phyloP scores from a whole-genome alignment of 2,888 invertebrate genomes.

The Amblyjoppa proteus region DNA sequence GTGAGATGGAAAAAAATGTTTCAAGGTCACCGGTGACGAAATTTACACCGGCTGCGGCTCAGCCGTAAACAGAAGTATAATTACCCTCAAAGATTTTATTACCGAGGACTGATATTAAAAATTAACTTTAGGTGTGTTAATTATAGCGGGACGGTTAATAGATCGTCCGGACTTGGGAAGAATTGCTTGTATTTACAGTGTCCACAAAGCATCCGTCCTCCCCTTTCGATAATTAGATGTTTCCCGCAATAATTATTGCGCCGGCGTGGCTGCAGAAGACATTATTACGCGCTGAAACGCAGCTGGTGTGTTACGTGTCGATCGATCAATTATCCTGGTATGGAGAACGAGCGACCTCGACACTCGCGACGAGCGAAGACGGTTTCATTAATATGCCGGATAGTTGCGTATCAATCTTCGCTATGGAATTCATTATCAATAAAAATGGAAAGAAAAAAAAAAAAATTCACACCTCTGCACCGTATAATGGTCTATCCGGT shows the following conservation, averaged over 20 bases:
- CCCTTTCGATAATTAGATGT: conserved; percentile 35
- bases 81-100: background rate
- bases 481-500: background rate
- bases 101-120: conserved; percentile 26
- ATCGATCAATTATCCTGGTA: conserved; percentile 60
- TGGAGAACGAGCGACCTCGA: conserved; percentile 61
- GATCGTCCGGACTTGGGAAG: background rate
- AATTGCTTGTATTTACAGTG: conserved; percentile 28
- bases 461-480: background rate
- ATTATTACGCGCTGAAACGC: conserved; percentile 35
- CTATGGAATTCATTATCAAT: conserved; percentile 26
- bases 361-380: conserved; percentile 25
- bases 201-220: background rate
- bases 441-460: background rate
- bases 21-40: conserved; percentile 32
- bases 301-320: conserved; percentile 54
- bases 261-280: conserved; percentile 2
- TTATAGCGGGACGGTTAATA: background rate
- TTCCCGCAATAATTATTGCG: conserved; percentile 50
- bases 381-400: conserved; percentile 42
- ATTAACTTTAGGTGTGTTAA: conserved; percentile 26
- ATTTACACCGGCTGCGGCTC: conserved; percentile 29
- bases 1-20: conserved; percentile 25
- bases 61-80: background rate
- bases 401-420: conserved; percentile 38